These are phyloP conservation scores for Stichopus chloronotus DNA, from an alignment of 35 echinoderm and acorn worm genomes.

Conservation along the genomic window DNA sequence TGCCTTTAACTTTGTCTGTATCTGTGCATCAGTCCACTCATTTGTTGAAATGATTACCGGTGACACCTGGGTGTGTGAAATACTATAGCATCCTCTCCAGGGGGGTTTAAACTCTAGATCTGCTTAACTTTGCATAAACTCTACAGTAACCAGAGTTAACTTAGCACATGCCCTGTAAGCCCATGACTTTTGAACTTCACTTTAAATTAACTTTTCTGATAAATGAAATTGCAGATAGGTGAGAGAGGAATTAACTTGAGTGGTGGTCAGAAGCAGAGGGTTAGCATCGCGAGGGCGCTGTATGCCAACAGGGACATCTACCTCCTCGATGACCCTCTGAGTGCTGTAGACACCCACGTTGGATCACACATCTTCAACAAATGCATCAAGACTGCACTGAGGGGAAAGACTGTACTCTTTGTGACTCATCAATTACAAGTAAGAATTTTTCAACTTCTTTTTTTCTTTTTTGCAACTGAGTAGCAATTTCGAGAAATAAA, in stretches of 20 bases:
- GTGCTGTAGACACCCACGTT: constrained; percentile 87
- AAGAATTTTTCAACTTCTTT: neutral
- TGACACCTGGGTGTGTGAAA: no score
- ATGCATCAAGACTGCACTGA: constrained; percentile 67
- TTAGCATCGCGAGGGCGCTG: constrained; percentile 85
- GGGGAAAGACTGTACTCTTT: constrained; percentile 76
- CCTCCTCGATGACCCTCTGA: constrained; percentile 84
- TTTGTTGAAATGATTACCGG: no score
- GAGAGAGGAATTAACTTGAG: constrained; percentile 92
- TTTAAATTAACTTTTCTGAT: no score
- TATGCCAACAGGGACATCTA: constrained; percentile 88
- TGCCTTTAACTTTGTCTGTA: no score
- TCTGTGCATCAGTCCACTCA: no score
- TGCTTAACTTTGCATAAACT: no score
- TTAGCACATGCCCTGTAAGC: no score
- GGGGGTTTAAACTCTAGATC: no score
- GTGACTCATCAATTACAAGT: constrained; percentile 91
- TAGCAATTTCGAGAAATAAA: no score
- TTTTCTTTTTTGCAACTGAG: neutral
- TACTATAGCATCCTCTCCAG: no score
- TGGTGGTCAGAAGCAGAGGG: constrained; percentile 90
- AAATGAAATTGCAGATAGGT: constrained; percentile 67
- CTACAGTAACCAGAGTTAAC: no score
- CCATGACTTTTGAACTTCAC: no score
- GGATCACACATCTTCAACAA: constrained; percentile 86